Evolutionary conservation across 2,113 vertebrate species (phyloP), one percentile per base, ranked within the genome.

Genomic region (Dunckerocampus dactyliophorus): DNA sequence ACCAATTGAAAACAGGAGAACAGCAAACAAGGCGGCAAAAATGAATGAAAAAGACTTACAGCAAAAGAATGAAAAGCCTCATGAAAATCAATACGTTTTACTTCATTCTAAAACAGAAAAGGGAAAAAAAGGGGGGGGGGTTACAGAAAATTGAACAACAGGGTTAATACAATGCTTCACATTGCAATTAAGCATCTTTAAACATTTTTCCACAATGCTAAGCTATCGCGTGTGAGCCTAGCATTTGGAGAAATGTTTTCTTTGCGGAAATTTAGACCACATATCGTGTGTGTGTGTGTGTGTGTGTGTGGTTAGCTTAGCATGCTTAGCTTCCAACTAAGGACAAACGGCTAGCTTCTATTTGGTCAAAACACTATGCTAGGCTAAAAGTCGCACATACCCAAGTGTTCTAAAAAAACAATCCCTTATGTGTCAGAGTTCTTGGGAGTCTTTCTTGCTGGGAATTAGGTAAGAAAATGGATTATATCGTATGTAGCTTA

Each of bases 11-110:
- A 82, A 71, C 67, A 81, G 48, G 55, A 75, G 69, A 87, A 87
- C 24, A 82, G 72, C 77, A 86, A 91, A 90, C 79, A 81, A 87
- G 81, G 86, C 73, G 82, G 82, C 81, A 89, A 87, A 84, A 55
- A 89, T 82, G 81, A 89, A 88, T 84, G 51, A 90, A n/a, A n/a
- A n/a, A 86, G 85, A 92, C 91, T 92, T 92, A 92, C 91, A 92
- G 89, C 56, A 90, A 91, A 92, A 92, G 91, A 92, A 91, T 89
- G 91, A 92, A 92, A 92, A 90, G 91, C 90, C 83, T 91, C 91
- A 85, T 82, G 89, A 91, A 92, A 92, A 91, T 91, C 90, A 90
- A 92, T 92, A 89, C 91, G 91, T 88, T 92, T 91, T 86, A 92
- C 91, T 90, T 91, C 91, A 81, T 90, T 92, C 91, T 92, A 90